phyloP scores from a whole-genome alignment of 2,797 vertebrate genomes.

The Serranus cabrilla region DNA sequence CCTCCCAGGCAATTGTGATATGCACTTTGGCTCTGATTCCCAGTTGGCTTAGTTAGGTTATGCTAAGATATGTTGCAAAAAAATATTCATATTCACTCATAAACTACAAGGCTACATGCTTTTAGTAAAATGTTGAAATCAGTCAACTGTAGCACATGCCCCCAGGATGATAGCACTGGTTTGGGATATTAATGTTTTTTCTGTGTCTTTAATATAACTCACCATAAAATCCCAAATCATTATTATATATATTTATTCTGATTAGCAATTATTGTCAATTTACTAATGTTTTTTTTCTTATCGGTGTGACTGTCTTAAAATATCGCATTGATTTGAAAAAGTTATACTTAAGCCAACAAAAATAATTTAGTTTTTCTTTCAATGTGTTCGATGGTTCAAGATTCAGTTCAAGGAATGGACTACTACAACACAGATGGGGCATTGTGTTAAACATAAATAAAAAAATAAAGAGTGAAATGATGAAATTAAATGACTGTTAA shows the following conservation, averaged over 20 bases:
- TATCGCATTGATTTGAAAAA: no score
- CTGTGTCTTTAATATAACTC: neutral
- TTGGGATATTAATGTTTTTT: neutral
- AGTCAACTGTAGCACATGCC: constrained; percentile 1
- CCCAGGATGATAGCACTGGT: neutral
- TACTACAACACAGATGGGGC: no score
- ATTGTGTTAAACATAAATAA: neutral
- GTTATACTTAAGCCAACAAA: no score
- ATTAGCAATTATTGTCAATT: neutral
- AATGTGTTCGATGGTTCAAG: neutral
- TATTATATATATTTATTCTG: neutral
- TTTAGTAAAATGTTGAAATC: constrained; percentile 15
- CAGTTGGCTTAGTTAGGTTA: constrained; percentile 25
- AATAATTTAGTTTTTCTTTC: no score
- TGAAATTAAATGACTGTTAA: neutral
- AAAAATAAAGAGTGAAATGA: neutral
- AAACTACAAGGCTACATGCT: constrained; percentile 10
- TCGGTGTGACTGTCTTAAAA: no score
- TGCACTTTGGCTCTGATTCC: constrained; percentile 44
- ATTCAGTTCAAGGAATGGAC: neutral
- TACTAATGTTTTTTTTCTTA: no score
- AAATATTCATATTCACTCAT: constrained; percentile 31
- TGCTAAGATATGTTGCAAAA: constrained; percentile 9
- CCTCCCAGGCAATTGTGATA: constrained; percentile 47
- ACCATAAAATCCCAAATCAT: neutral